Evolutionary conservation across 2,797 vertebrate species (phyloP).

Genomic region (Pseudocheirus occidentalis): DNA sequence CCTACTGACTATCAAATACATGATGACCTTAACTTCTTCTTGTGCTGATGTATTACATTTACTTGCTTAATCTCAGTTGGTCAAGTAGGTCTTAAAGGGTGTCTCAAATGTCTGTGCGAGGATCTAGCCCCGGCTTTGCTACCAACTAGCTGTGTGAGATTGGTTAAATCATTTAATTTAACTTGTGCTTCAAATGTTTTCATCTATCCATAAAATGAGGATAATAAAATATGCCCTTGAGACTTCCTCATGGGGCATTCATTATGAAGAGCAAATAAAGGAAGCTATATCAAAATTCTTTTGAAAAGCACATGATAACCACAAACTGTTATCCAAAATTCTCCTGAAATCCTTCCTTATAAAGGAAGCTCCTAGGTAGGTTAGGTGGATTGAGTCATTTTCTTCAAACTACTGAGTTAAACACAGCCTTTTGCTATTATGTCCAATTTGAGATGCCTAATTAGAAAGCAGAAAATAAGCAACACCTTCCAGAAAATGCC

Average conservation of each 20-base stretch:
- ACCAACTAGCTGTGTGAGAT: slow-evolving; percentile 35
- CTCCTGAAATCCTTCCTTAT: neutral
- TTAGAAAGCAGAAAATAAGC: slow-evolving; percentile 9
- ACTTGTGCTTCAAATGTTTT: neutral
- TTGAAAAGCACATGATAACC: slow-evolving; percentile 6
- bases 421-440: neutral
- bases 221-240: neutral
- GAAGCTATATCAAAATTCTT: slow-evolving; percentile 23
- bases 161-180: slow-evolving; percentile 52
- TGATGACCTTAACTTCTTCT: neutral
- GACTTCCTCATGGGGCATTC: neutral
- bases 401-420: slow-evolving; percentile 5
- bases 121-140: neutral
- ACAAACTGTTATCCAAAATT: neutral
- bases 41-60: neutral
- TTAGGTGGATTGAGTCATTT: neutral
- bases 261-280: neutral
- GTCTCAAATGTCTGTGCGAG: neutral
- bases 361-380: slow-evolving; percentile 5
- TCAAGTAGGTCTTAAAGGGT: neutral
- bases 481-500: neutral
- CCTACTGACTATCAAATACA: neutral
- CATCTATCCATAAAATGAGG: slow-evolving; percentile 12
- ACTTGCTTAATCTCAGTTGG: neutral
- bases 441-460: slow-evolving; percentile 21